Evolutionary conservation across 2,797 vertebrate species (phyloP), one percentile per base, ranked within the genome.

Genomic region (Adrianichthys oophorus): DNA sequence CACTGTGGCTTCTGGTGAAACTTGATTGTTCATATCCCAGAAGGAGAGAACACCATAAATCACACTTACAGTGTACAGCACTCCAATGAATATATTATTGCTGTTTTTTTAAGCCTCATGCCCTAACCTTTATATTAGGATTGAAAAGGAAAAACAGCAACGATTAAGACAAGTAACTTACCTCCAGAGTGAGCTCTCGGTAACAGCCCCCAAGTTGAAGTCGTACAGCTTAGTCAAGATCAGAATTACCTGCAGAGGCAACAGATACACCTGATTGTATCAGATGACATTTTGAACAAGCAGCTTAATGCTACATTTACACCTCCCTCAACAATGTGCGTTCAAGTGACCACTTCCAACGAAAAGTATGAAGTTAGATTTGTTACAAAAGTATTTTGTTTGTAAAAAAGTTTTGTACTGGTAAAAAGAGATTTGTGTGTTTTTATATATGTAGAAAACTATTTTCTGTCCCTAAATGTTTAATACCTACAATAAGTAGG

Each of bases 141-240:
- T 8, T 26, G 51, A 58, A 56, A 56, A 42, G 40, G 15, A 54
- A 56, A 77, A 65, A 59, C 17, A 44, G 61, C 15, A 32, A 18
- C 50, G 41, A 77, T 65, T 62, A 68, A 74, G 68, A 46, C 65
- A 45, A 15, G n/a, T 26, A 65, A 57, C 95, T 82, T 92, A 99
- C 97, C 97, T 97, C 97, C 97, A 99, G 16, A 99, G 92, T 1
- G 97, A 98, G 77, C 97, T 99, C 87, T 99, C 96, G 0, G 97
- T 99, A 65, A 98, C 97, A 0, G 94, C 97, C 15, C 96, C 96
- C 82, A 99, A 64, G 85, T 98, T 98, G 90, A 98, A 96, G 90
- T 99, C 97, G 8, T 95, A 97, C 50, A 98, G 92, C 77, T 99
- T 99, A n/a, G 97, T 98, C 90, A 99, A 90, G 79, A 98, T 99